These are phyloP conservation scores for Meloidogyne exigua DNA, from an alignment of 1,140 invertebrate genomes.

Conservation along the genomic window DNA sequence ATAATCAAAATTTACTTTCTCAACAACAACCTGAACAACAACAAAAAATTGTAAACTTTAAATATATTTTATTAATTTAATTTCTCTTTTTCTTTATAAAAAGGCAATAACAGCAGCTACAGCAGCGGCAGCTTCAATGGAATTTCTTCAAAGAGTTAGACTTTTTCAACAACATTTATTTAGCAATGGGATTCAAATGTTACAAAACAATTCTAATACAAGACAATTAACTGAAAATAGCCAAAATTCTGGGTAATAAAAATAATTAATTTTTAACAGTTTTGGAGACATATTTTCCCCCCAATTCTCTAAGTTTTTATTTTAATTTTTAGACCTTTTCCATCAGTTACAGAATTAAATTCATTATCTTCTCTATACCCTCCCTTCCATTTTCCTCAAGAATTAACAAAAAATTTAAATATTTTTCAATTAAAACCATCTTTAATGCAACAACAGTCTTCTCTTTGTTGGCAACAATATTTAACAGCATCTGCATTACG, in stretches of 20 bases:
- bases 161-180: not conserved
- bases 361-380: not conserved
- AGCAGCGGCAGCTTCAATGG: not conserved
- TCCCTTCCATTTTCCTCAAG: not conserved
- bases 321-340: not conserved
- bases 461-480: not conserved
- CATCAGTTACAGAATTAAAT: not conserved
- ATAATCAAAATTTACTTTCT: not conserved
- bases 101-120: not conserved
- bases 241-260: not conserved
- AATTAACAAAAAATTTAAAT: not conserved
- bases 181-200: not conserved
- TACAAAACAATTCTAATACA: not conserved
- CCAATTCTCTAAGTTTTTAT: no score
- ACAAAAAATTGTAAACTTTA: not conserved
- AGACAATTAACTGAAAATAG: not conserved
- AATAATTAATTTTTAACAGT: not conserved
- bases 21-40: slow-evolving; percentile 9
- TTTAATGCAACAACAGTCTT: not conserved
- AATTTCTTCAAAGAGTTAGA: not conserved
- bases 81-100: not conserved
- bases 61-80: not conserved
- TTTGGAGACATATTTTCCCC: no score
- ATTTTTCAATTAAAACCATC: not conserved
- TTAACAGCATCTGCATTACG: not conserved